Base-by-base conservation (phyloP, 2,888 invertebrate genomes). In the Buathra laborator region DNA sequence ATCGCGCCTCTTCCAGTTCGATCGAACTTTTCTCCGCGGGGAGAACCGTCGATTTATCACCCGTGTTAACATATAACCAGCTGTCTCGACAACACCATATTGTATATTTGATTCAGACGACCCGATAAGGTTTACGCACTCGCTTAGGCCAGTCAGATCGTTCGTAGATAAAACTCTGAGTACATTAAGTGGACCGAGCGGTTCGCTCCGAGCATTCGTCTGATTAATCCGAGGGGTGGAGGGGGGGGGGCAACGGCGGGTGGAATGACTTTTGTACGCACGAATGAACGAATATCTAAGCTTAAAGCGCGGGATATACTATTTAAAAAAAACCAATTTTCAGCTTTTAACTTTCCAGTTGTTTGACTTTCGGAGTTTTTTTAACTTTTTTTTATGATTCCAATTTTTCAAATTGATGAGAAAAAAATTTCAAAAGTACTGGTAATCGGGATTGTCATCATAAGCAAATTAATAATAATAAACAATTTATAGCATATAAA, bases 31-130 rank as follows among this genome's bases (percentile, higher is more conserved):
- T 53, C 67, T 16, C 16, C 44, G 19, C 16, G 29, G 24, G 16
- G 74, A 77, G 43, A 85, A 85, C 74, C 78, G 64, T 81, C 81
- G 84, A 81, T 81, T 81, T 81, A 84, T 84, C 80, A 76, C 80
- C n/a, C 67, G 29, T 9, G 6, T 67, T 77, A 76, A 71, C 71
- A 44, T 51, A 81, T 37, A 37, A 37, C 32, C 75, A 71, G 44
- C 77, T 84, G 80, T 75, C 64, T 37, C 37, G 37, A 37, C 43
- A 5, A 46, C 62, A 3, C 51, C 70, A 70, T 80, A 76, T 75
- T 62, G 64, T 68, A 67, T 32, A 68, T 76, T 75, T 71, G 75
- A 80, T 76, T 71, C 66, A 53, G 56, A 76, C 59, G 48, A 24
- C 16, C n/a, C 75, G 80, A 84, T 84, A 80, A 80, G 64, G 37